phyloP scores from a whole-genome alignment of 2,797 vertebrate genomes.

The Lates japonicus region DNA sequence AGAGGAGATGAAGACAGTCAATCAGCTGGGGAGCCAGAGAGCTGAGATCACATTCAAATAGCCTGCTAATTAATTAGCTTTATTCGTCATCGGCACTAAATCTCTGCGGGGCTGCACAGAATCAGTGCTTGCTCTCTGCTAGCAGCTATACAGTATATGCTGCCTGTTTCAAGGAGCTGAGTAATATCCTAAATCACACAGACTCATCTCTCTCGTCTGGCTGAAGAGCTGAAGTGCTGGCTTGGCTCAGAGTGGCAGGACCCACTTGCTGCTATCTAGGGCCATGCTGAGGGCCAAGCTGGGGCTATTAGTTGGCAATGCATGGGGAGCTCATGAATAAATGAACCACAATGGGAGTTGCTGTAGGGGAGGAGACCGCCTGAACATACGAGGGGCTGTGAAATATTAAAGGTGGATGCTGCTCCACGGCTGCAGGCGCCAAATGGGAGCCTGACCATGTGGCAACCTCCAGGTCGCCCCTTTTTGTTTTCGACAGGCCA shows the following conservation, averaged over 20 bases:
- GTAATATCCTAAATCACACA: conserved; percentile 49
- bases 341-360: conserved; percentile 65
- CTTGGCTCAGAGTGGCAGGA: conserved; percentile 39
- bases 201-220: conserved; percentile 35
- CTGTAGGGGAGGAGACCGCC: conserved; percentile 70
- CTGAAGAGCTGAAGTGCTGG: conserved; percentile 36
- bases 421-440: conserved; percentile 68
- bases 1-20: conserved; percentile 52
- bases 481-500: conserved; percentile 28
- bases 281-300: conserved; percentile 50
- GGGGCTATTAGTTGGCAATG: conserved; percentile 58
- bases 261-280: conserved; percentile 51
- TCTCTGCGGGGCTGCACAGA: conserved; percentile 53
- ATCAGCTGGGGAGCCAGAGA: conserved; percentile 63
- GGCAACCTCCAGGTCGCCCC: conserved; percentile 42
- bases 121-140: conserved; percentile 44
- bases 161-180: conserved; percentile 48
- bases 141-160: conserved; percentile 24
- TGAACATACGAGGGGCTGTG: conserved; percentile 79
- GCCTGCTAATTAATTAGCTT: conserved; percentile 72
- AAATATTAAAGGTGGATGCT: conserved; percentile 83
- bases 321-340: conserved; percentile 72
- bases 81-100: conserved; percentile 49
- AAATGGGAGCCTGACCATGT: conserved; percentile 61
- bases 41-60: conserved; percentile 72